Evolutionary conservation across 2,888 invertebrate species (phyloP).

Genomic region (Fissipunctia ypsillon): DNA sequence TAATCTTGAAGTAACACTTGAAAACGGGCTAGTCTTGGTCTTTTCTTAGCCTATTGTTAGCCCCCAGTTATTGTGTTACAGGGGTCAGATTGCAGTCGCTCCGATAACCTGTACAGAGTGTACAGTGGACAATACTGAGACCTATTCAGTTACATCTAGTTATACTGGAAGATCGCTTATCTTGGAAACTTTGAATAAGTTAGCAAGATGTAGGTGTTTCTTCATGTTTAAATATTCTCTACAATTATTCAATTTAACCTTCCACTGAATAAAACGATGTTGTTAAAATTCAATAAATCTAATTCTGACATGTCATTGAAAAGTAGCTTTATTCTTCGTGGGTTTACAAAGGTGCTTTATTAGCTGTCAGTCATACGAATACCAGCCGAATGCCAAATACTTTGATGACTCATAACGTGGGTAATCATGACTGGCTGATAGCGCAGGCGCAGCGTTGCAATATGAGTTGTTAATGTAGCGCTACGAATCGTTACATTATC

Average conservation of each 20-base stretch:
- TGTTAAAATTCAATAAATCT: constrained; percentile 28
- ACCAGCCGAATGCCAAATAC: constrained; percentile 24
- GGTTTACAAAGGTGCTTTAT: constrained; percentile 46
- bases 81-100: constrained; percentile 27
- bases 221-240: background rate
- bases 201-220: too few species aligned
- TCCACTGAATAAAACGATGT: background rate
- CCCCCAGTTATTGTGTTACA: background rate
- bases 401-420: constrained; percentile 47
- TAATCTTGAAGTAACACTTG: background rate
- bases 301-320: constrained; percentile 11
- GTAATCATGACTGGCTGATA: constrained; percentile 26
- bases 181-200: background rate
- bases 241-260: background rate
- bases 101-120: constrained; percentile 27
- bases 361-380: constrained; percentile 43
- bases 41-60: constrained; percentile 4
- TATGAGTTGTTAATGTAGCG: constrained; percentile 20
- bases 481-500: background rate
- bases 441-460: constrained; percentile 19
- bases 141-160: constrained; percentile 1
- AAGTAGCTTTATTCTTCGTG: constrained; percentile 17
- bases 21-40: background rate
- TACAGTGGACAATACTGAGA: constrained; percentile 18
- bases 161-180: background rate